Percentiles rank a stretch among this genome's conserved stretches.
These are phyloP conservation scores for Yponomeuta evonymella DNA, from an alignment of 2,888 invertebrate genomes.

Conservation along the genomic window DNA sequence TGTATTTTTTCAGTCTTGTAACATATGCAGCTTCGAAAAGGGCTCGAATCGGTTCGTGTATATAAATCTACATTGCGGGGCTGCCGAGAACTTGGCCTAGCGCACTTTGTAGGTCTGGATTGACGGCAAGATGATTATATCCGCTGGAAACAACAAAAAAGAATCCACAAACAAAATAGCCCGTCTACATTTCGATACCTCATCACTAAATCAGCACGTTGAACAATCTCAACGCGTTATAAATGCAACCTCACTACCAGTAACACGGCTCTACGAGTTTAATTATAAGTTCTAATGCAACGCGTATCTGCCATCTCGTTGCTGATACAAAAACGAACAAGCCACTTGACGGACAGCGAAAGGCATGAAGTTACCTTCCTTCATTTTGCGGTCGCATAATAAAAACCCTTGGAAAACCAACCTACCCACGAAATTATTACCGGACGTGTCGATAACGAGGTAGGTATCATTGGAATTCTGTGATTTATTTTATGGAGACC, in stretches of 20 bases:
- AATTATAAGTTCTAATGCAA: background rate
- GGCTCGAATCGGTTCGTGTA: too few relatives aligned
- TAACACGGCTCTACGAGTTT: background rate
- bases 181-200: background rate
- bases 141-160: too few relatives aligned
- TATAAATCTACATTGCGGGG: too few relatives aligned
- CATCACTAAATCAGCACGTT: background rate
- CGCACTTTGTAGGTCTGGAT: too few relatives aligned
- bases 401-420: background rate
- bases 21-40: too few relatives aligned
- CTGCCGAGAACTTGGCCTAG: too few relatives aligned
- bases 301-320: background rate
- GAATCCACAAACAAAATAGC: background rate
- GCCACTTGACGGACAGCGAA: background rate
- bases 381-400: background rate
- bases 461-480: background rate
- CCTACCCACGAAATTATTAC: background rate
- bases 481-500: background rate
- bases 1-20: too few relatives aligned
- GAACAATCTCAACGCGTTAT: background rate
- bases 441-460: too few relatives aligned
- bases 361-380: background rate
- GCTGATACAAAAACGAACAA: background rate
- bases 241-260: slow-evolving; percentile 1
- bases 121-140: too few relatives aligned